A percentile compares a stretch with the other conserved stretches of the same genome.
phyloP scores from a whole-genome alignment of 2,888 invertebrate genomes.

The Sphinx pinastri region DNA sequence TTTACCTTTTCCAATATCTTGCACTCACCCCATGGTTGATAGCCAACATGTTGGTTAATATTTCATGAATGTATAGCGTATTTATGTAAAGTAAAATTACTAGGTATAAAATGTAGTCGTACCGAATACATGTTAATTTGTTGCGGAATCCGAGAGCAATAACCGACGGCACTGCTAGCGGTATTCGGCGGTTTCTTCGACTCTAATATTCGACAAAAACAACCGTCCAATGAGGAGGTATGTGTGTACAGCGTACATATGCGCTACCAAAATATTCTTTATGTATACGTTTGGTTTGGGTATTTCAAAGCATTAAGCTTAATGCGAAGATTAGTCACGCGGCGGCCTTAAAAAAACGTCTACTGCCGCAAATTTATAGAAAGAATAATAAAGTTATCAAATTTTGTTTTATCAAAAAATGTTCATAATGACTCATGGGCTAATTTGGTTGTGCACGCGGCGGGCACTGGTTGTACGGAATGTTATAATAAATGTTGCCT shows the following conservation, averaged over 20 bases:
- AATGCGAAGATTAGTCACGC: slow-evolving; percentile 72
- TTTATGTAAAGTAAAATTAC: slow-evolving; percentile 71
- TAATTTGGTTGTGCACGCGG: slow-evolving; percentile 3
- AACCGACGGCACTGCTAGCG: slow-evolving; percentile 79
- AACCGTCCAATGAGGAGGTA: slow-evolving; percentile 55
- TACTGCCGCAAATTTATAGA: slow-evolving; percentile 17
- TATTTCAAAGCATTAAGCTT: slow-evolving; percentile 71
- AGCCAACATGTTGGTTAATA: not conserved
- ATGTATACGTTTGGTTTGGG: slow-evolving; percentile 59
- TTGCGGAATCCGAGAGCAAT: slow-evolving; percentile 84
- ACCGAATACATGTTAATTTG: slow-evolving; percentile 84
- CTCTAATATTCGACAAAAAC: slow-evolving; percentile 80
- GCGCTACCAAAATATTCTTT: slow-evolving; percentile 54
- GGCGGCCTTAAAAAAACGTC: slow-evolving; percentile 53
- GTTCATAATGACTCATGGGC: slow-evolving; percentile 4
- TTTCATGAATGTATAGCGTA: slow-evolving; percentile 40
- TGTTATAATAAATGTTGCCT: slow-evolving; percentile 22
- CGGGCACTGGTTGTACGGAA: not conserved
- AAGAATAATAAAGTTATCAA: slow-evolving; percentile 19
- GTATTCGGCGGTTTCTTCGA: slow-evolving; percentile 80
- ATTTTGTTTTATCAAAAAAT: not conserved
- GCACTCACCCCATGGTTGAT: not conserved
- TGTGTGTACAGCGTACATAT: slow-evolving; percentile 51
- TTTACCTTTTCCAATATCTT: not conserved
- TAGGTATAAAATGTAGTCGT: slow-evolving; percentile 78